These are phyloP conservation scores for Sapayoa aenigma DNA, from an alignment of 2,113 vertebrate species.

Conservation along the genomic window DNA sequence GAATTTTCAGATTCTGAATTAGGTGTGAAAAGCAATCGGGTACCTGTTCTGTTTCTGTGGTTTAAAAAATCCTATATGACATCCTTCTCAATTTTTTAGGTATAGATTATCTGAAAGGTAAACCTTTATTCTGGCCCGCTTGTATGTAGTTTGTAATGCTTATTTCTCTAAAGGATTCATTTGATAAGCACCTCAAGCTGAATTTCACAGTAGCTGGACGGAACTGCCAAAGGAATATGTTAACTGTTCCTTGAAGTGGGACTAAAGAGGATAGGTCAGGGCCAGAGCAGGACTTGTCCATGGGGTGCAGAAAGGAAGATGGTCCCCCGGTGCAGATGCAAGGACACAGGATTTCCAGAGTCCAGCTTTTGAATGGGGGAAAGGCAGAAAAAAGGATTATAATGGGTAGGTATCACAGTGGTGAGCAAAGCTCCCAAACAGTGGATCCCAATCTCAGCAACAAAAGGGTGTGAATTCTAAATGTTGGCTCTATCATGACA, in stretches of 20 bases:
- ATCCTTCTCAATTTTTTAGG: background rate
- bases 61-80: background rate
- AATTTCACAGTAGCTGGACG: background rate
- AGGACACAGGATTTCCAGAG: background rate
- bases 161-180: background rate
- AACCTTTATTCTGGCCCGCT: background rate
- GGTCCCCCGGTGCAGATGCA: background rate
- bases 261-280: background rate
- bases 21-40: background rate
- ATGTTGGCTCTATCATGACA: background rate
- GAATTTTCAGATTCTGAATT: background rate
- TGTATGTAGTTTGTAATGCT: background rate
- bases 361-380: background rate
- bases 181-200: background rate
- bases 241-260: background rate
- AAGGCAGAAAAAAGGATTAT: background rate
- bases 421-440: background rate
- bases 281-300: background rate
- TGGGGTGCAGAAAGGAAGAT: background rate
- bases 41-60: background rate
- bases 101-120: background rate
- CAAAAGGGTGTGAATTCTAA: background rate
- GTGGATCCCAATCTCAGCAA: background rate
- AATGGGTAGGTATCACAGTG: background rate
- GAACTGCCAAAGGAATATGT: background rate